Conservation (phyloP, 2,888 invertebrate species). For the Hirtodrosophila confusa region DNA sequence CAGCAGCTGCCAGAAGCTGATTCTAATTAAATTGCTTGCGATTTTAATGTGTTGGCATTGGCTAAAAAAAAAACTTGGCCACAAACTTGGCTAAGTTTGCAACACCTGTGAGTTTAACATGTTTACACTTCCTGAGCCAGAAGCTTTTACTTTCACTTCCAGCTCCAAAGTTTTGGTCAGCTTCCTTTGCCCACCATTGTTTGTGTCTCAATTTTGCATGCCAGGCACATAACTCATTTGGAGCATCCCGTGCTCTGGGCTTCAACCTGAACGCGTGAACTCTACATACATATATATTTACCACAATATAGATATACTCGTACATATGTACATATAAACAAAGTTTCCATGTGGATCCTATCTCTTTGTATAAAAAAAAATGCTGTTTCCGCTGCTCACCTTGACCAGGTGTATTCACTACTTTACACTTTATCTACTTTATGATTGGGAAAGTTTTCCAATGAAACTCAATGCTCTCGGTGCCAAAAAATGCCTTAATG, state of each 20-base stretch:
- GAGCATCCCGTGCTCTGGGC: constrained; percentile 25
- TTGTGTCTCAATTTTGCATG: constrained; percentile 46
- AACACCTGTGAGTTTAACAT: constrained; percentile 62
- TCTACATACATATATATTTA: constrained; percentile 19
- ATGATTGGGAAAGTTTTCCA: constrained; percentile 55
- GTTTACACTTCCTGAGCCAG: constrained; percentile 47
- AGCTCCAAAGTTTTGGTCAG: constrained; percentile 48
- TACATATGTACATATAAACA: constrained; percentile 12
- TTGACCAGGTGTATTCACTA: constrained; percentile 32
- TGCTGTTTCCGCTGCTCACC: constrained; percentile 3
- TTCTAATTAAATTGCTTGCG: constrained; percentile 64
- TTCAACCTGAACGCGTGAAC: constrained; percentile 36
- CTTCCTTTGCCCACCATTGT: constrained; percentile 11
- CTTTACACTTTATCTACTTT: constrained; percentile 4
- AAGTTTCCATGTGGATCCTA: constrained; percentile 29
- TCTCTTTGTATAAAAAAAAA: constrained; percentile 22
- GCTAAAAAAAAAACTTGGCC: constrained; percentile 22
- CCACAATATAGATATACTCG: neutral
- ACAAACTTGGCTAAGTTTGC: constrained; percentile 39
- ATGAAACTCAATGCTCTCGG: constrained; percentile 24
- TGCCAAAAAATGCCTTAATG: constrained; percentile 22
- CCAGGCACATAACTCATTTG: constrained; percentile 71
- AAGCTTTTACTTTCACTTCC: constrained; percentile 14
- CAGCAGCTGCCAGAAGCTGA: constrained; percentile 40
- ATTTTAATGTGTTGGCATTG: constrained; percentile 50